Percentiles rank a stretch among this genome's conserved stretches.
phyloP scores from a whole-genome alignment of 2,113 vertebrate species.

The Chaetodon auriga region DNA sequence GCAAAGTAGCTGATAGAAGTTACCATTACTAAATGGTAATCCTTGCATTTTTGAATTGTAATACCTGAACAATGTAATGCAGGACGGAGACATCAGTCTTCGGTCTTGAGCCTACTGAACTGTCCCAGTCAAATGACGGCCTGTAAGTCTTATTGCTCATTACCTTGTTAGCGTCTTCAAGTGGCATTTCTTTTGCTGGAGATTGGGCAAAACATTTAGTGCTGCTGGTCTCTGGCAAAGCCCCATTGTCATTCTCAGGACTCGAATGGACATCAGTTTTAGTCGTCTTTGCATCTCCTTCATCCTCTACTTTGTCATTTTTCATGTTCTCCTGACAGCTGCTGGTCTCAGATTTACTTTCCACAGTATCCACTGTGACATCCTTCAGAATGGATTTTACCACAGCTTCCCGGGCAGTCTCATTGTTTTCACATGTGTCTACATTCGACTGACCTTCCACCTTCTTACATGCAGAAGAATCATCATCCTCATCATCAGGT shows the following conservation, averaged over 20 bases:
- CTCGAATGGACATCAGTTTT: neutral
- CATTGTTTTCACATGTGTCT: neutral
- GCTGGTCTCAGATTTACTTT: neutral
- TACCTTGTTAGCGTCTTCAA: conserved; percentile 41
- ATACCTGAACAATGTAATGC: conserved; percentile 45
- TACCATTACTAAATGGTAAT: neutral
- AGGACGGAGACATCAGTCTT: conserved; percentile 5
- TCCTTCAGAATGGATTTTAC: conserved; percentile 3
- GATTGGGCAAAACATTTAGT: neutral
- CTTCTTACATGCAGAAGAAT: neutral
- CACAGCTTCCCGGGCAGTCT: neutral
- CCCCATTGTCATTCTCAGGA: neutral
- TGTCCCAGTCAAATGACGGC: conserved; percentile 81
- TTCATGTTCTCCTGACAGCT: neutral
- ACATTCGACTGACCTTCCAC: neutral
- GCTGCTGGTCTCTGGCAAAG: neutral
- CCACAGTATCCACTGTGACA: neutral
- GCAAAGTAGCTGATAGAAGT: neutral
- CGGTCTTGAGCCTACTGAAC: neutral
- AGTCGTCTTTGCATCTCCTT: neutral
- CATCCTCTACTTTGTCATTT: neutral
- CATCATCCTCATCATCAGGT: neutral
- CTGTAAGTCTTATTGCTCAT: conserved; percentile 75
- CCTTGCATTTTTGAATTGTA: neutral
- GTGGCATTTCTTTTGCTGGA: conserved; percentile 3